Conservation (phyloP, 92 coral and sea anemone genomes). For the Scolanthus callimorphus region DNA sequence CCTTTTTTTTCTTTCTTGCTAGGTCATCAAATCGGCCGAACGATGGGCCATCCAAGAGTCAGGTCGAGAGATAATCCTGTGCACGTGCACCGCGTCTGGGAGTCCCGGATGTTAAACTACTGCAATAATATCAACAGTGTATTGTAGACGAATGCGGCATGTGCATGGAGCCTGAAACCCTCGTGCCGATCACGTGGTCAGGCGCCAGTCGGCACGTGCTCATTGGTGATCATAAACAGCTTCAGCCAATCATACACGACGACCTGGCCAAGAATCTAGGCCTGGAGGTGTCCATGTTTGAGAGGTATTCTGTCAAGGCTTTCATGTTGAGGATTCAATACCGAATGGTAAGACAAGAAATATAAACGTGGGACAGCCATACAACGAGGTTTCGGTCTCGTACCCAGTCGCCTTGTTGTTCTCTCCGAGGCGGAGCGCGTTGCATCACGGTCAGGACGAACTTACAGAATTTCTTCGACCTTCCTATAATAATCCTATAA, state of each 20-base stretch:
- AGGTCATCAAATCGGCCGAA: slow-evolving; percentile 29
- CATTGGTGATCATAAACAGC: slow-evolving; percentile 92
- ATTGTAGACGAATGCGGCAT: slow-evolving; percentile 94
- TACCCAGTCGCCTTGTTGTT: too few relatives aligned
- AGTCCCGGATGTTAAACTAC: slow-evolving; percentile 13
- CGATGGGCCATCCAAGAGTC: slow-evolving; percentile 57
- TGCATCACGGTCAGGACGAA: too few relatives aligned
- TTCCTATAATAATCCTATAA: too few relatives aligned
- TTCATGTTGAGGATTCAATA: slow-evolving; percentile 73
- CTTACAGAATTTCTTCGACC: too few relatives aligned
- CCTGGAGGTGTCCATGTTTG: slow-evolving; percentile 74
- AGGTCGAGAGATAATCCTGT: slow-evolving; percentile 57
- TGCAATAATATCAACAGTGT: slow-evolving; percentile 61
- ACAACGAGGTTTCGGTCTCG: too few relatives aligned
- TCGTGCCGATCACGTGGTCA: slow-evolving; percentile 79
- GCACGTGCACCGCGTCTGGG: slow-evolving; percentile 74
- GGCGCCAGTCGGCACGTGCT: slow-evolving; percentile 70
- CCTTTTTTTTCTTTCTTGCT: too few relatives aligned
- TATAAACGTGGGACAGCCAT: too few relatives aligned
- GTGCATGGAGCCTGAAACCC: slow-evolving; percentile 86
- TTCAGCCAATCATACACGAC: slow-evolving; percentile 72
- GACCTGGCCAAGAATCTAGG: slow-evolving; percentile 59
- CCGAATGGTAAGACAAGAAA: slow-evolving; percentile 84
- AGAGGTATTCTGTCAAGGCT: slow-evolving; percentile 50
- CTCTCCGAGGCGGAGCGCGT: too few relatives aligned